phyloP scores from a whole-genome alignment of 2,797 vertebrate species.

The Phataginus tricuspis region DNA sequence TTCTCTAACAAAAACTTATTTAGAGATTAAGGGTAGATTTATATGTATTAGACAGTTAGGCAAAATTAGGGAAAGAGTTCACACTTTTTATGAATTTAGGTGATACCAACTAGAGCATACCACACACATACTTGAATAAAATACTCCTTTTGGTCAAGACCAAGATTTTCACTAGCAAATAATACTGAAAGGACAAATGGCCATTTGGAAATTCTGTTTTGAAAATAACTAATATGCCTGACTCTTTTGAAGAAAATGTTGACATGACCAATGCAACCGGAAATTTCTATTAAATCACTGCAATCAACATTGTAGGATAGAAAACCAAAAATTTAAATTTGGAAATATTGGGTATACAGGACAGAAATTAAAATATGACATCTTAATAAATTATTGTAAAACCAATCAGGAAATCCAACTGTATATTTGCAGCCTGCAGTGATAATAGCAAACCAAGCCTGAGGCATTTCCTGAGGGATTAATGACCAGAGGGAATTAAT shows the following conservation, averaged over 20 bases:
- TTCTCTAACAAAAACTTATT: slow-evolving; percentile 34
- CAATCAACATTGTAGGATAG: slow-evolving; percentile 16
- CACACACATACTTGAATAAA: neutral
- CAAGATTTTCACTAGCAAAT: slow-evolving; percentile 41
- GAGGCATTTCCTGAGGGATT: slow-evolving; percentile 45
- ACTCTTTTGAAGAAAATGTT: slow-evolving; percentile 45
- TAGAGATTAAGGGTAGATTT: neutral
- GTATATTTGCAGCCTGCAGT: slow-evolving; percentile 66
- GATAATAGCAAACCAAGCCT: neutral
- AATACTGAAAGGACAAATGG: neutral
- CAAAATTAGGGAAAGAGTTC: neutral
- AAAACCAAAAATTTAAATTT: slow-evolving; percentile 63
- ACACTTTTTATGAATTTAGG: neutral
- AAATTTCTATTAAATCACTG: slow-evolving; percentile 43
- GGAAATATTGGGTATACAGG: slow-evolving; percentile 54
- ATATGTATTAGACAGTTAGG: neutral
- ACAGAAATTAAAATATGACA: slow-evolving; percentile 71
- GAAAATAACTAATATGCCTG: slow-evolving; percentile 50
- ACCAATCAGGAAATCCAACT: slow-evolving; percentile 60
- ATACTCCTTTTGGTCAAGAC: neutral
- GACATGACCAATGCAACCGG: slow-evolving; percentile 21
- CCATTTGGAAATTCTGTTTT: neutral
- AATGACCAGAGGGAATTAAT: slow-evolving; percentile 25
- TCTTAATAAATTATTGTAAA: slow-evolving; percentile 74
- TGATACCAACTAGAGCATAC: neutral